phyloP scores from a whole-genome alignment of 2,113 vertebrate species.

The Ceyx cyanopectus region DNA sequence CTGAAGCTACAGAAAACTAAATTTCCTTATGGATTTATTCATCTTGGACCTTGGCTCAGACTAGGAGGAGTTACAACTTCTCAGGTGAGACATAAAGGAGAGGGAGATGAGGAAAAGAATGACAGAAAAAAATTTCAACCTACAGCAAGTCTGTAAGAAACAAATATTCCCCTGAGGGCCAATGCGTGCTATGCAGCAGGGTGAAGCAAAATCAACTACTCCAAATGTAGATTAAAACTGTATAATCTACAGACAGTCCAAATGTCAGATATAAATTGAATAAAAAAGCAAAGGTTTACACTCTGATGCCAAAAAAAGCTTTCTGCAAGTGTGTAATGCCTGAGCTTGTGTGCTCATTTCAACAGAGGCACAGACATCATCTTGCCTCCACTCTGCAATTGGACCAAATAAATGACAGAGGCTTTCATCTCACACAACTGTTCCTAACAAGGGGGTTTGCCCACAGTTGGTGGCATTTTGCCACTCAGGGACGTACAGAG shows the following conservation, averaged over 20 bases:
- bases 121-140: not conserved
- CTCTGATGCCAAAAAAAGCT: not conserved
- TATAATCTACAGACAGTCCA: not conserved
- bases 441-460: not conserved
- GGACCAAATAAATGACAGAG: not conserved
- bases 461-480: not conserved
- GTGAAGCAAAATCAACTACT: not conserved
- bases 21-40: not conserved
- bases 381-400: not conserved
- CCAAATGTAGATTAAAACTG: not conserved
- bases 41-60: not conserved
- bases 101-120: not conserved
- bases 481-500: not conserved
- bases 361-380: not conserved
- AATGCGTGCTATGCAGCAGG: not conserved
- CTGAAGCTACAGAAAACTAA: not conserved
- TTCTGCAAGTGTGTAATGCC: not conserved
- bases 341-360: not conserved
- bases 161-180: not conserved
- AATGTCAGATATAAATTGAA: not conserved
- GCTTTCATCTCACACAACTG: fast-evolving
- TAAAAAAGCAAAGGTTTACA: not conserved
- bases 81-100: not conserved
- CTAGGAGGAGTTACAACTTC: not conserved
- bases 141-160: not conserved